Evolutionary conservation across 2,888 invertebrate genomes (phyloP), one percentile per base, ranked within the genome.

Genomic region (Andrena minutula): DNA sequence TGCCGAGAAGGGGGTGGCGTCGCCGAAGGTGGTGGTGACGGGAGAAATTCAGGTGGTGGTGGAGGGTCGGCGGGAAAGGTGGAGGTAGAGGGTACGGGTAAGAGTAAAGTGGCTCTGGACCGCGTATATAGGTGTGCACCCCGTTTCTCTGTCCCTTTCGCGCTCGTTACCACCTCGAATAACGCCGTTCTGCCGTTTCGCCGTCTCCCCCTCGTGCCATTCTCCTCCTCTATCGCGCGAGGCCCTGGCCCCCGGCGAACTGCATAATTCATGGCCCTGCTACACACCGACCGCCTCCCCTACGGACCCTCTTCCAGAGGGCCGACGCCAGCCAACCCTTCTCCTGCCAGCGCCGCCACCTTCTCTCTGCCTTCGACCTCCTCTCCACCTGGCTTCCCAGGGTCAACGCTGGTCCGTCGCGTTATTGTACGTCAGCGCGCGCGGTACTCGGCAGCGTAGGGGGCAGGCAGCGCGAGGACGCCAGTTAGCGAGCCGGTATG

Each of bases 201-300:
- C 65, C 74, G 76, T 78, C 87, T 83, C 82, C 66, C 47, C 49
- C 72, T 51, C 58, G 63, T 60, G 30, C 61, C 75, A 32, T 75
- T 77, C 75, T 72, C 83, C 80, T 79, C 71, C 60, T 84, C 82
- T 74, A 63, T 71, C 80, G 82, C 75, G 71, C 83, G 80, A 88
- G 91, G 89, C 90, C 88, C 88, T 90, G 89, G 91, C 92, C 92
- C 89, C 89, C 89, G 92, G 93, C 91, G 87, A 91, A 90, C 93
- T 93, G 93, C 93, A 93, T 93, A 93, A 93, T 93, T 93, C 93
- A 93, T 93, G 91, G 92, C 89, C 88, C 89, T 86, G 87, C 91
- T 92, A 47, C 70, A 86, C 90, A 89, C 86, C 89, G 74, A 82
- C 85, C 87, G 78, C 83, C 88, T 83, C 83, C 86, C 85, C 64